These are phyloP conservation scores for Caenorhabditis doughertyi DNA, from an alignment of 2,888 invertebrate genomes.

Conservation along the genomic window DNA sequence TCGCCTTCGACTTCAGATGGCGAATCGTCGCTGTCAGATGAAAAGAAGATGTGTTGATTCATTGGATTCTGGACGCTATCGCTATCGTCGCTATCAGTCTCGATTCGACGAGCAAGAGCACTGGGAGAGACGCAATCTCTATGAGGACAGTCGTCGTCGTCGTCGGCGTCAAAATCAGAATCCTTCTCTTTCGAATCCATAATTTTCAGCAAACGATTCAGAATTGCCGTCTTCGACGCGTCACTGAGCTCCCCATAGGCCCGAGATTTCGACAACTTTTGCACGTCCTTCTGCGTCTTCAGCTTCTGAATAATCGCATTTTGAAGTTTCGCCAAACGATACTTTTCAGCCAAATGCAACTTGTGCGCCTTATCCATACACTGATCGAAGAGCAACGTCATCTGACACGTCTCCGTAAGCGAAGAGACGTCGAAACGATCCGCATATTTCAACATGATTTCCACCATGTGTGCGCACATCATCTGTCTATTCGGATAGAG, in stretches of 20 bases:
- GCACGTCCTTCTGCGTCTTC: neutral
- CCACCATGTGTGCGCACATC: neutral
- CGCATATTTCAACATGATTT: neutral
- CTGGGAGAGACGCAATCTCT: no score
- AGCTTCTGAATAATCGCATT: neutral
- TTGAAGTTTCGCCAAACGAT: neutral
- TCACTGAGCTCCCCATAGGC: neutral
- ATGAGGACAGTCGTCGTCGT: no score
- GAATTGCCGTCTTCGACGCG: constrained; percentile 1
- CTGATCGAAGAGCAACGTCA: neutral
- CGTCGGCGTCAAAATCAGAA: no score
- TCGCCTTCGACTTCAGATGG: no score
- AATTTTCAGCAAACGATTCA: neutral
- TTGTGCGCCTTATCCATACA: neutral
- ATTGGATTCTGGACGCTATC: no score
- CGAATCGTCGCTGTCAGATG: no score
- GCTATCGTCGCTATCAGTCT: no score
- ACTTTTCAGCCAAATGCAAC: neutral
- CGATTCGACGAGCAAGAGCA: no score
- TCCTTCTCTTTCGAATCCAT: neutral
- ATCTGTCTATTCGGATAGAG: neutral
- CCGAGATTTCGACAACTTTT: neutral
- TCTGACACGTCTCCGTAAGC: neutral
- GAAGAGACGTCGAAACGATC: neutral
- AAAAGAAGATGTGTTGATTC: no score